Evolutionary conservation across 2,888 invertebrate species (phyloP), one percentile per base, ranked within the genome.

Genomic region (Bhutanitis thaidina): DNA sequence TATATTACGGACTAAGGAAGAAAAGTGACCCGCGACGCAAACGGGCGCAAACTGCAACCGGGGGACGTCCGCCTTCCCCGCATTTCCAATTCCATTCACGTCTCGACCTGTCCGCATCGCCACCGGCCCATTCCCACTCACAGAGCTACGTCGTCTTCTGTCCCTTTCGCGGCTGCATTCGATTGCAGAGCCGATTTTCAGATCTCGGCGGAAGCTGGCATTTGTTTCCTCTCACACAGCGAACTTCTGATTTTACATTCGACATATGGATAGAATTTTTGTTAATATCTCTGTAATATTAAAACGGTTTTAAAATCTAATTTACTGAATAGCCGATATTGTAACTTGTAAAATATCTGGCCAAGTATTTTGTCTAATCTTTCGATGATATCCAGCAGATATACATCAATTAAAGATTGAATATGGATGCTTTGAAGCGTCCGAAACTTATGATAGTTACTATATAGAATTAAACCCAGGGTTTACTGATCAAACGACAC

Each of bases 31-130:
- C 53, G 61, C 62, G 67, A 71, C 61, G 64, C 57, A 64, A 70
- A 67, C 65, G 63, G 59, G 64, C 32, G 20, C 43, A 39, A 45
- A 51, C 39, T 51, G 45, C 50, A 51, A 29, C 50, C 15, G 14
- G 54, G 61, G 54, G 60, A 64, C 64, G 64, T 59, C 57, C 3
- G 20, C 60, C 62, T 58, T 62, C 58, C 59, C 53, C 72, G 59
- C 70, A 83, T 84, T 87, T 83, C 72, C 77, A 74, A 87, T 87
- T 85, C 86, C 64, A 66, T 63, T 55, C 80, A 74, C 84, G 78
- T 83, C 70, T 74, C 66, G 60, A 63, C 67, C 78, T 78, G 79
- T 82, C 84, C 85, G 81, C 82, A 84, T 79, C 71, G 69, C 66
- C 53, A 60, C 71, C 59, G 43, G 79, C 82, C 65, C 73, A 58